These are phyloP conservation scores for Coracias cyanogaster DNA, from an alignment of 2,797 vertebrate species.

Conservation along the genomic window DNA sequence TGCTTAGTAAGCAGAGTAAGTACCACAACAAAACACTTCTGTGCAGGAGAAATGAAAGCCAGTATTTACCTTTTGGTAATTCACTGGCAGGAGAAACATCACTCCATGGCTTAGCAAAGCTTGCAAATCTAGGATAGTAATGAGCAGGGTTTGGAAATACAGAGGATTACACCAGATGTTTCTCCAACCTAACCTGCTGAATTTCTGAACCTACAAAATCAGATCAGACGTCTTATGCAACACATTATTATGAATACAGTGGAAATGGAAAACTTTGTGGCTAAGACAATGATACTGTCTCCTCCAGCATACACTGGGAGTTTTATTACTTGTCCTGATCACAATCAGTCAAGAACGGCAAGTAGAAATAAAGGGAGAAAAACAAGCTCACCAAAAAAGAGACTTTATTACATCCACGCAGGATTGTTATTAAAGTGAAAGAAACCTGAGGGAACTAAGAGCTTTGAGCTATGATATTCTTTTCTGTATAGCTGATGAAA, in stretches of 20 bases:
- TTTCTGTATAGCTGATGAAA: constrained; percentile 48
- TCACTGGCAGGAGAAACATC: background rate
- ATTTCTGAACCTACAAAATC: background rate
- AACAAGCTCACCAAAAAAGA: background rate
- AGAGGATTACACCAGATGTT: background rate
- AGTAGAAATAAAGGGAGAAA: constrained; percentile 37
- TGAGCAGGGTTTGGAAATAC: background rate
- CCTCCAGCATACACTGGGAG: background rate
- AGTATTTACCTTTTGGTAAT: background rate
- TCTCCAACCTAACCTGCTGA: background rate
- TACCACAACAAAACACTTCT: background rate
- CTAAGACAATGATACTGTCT: background rate
- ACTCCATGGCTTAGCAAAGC: background rate
- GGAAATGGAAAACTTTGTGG: background rate
- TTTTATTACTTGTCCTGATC: constrained; percentile 9
- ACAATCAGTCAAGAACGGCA: background rate
- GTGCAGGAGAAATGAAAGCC: background rate
- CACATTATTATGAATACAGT: background rate
- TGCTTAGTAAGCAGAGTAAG: background rate
- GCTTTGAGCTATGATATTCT: constrained; percentile 43
- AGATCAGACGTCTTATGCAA: background rate
- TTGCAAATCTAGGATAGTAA: background rate
- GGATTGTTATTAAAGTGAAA: constrained; percentile 50
- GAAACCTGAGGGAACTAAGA: constrained; percentile 35
- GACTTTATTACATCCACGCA: constrained; percentile 29